phyloP scores from a whole-genome alignment of 2,888 invertebrate genomes.

The Patella ulyssiponensis region DNA sequence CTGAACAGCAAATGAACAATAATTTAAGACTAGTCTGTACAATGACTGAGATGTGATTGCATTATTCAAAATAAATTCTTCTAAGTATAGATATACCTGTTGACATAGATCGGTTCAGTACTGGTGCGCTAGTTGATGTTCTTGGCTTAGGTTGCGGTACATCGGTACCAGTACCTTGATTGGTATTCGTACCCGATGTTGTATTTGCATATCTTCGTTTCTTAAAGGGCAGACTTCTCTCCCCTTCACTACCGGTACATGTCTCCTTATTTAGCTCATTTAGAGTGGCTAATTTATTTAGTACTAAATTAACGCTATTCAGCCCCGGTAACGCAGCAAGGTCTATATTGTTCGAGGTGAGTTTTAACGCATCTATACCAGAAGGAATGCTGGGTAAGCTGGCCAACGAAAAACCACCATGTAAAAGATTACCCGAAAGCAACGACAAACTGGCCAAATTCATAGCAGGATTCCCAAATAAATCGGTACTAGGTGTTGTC shows the following conservation, averaged over 20 bases:
- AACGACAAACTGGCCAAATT: not conserved
- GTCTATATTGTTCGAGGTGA: not conserved
- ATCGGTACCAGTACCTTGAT: too few species aligned
- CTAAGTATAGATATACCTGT: too few species aligned
- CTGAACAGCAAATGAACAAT: too few species aligned
- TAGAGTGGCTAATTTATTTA: not conserved
- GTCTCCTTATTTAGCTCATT: not conserved
- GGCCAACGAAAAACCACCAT: not conserved
- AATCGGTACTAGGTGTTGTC: not conserved
- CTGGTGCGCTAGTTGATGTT: too few species aligned
- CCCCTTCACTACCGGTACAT: not conserved
- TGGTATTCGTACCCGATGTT: not conserved
- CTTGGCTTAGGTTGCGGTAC: too few species aligned
- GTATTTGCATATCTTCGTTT: conserved; percentile 7
- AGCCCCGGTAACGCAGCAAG: not conserved
- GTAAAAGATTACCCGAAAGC: not conserved
- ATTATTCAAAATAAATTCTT: too few species aligned
- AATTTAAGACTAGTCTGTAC: too few species aligned
- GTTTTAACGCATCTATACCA: not conserved
- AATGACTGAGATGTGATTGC: too few species aligned
- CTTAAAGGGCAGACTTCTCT: not conserved
- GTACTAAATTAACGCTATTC: not conserved
- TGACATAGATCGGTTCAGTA: too few species aligned
- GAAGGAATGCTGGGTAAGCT: conserved; percentile 4
- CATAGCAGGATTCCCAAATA: not conserved